Percentiles rank a stretch among this genome's conserved stretches.
Conservation (phyloP, 2,888 invertebrate genomes). For the Latrodectus hesperus region DNA sequence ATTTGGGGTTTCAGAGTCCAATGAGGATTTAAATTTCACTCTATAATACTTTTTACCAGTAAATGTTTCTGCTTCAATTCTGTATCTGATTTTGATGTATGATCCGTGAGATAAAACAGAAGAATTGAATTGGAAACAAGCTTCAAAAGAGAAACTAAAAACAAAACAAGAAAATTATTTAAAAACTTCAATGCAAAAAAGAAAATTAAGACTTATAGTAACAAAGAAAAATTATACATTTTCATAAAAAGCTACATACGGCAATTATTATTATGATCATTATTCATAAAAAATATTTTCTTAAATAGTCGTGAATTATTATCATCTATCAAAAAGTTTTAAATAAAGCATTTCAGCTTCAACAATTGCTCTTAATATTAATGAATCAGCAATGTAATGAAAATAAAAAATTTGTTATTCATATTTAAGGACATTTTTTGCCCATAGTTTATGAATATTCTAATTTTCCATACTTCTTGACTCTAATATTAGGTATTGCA, state of each 20-base stretch:
- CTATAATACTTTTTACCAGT: constrained; percentile 77
- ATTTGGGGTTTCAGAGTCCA: constrained; percentile 72
- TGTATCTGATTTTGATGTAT: constrained; percentile 81
- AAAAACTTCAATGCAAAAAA: not conserved
- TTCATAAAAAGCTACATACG: not conserved
- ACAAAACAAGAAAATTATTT: constrained; percentile 65
- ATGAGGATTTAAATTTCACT: constrained; percentile 82
- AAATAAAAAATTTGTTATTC: too few relatives aligned
- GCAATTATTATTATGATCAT: not conserved
- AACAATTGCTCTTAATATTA: too few relatives aligned
- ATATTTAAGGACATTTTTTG: too few relatives aligned
- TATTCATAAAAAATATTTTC: not conserved
- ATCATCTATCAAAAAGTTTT: too few relatives aligned
- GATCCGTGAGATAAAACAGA: constrained; percentile 76
- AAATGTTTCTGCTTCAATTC: constrained; percentile 88
- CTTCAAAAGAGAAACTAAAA: constrained; percentile 84
- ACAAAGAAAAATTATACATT: not conserved
- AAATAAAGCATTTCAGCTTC: too few relatives aligned
- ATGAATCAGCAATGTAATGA: too few relatives aligned
- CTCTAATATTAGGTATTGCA: too few relatives aligned
- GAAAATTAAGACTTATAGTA: not conserved
- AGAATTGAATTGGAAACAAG: constrained; percentile 83
- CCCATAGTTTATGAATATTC: too few relatives aligned
- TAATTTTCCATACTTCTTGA: too few relatives aligned
- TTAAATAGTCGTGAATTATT: not conserved